These are phyloP conservation scores for Leistus spinibarbis DNA, from an alignment of 2,888 invertebrate genomes.

Conservation along the genomic window DNA sequence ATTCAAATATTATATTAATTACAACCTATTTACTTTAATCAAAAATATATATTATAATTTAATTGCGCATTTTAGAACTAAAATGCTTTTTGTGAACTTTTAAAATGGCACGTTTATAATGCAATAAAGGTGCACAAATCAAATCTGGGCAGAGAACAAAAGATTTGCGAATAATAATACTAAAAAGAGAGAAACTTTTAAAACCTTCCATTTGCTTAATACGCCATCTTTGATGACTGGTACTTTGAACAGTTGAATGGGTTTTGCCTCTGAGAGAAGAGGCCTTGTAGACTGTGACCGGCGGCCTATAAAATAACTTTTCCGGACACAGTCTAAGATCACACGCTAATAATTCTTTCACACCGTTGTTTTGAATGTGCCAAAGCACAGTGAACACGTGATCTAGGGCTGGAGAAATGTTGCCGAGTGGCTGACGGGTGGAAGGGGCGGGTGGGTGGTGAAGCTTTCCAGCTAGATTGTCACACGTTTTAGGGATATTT, in stretches of 20 bases:
- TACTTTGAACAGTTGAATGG: conserved; percentile 42
- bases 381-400: not conserved
- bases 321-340: conserved; percentile 43
- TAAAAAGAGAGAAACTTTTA: conserved; percentile 7
- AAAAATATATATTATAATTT: no score
- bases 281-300: conserved; percentile 41
- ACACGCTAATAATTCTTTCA: conserved; percentile 42
- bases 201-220: conserved; percentile 39
- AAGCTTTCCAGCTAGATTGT: conserved; percentile 41
- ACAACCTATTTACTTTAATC: not conserved
- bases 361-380: conserved; percentile 42
- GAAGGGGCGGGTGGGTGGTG: not conserved
- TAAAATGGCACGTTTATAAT: no score
- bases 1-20: not conserved
- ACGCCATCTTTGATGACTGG: conserved; percentile 41
- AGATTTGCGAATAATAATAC: not conserved
- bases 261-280: conserved; percentile 41
- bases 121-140: not conserved
- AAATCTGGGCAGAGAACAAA: not conserved
- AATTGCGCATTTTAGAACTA: not conserved
- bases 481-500: conserved; percentile 43
- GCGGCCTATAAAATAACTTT: not conserved
- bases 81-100: not conserved
- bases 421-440: not conserved
- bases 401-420: not conserved